Base-by-base conservation (phyloP, 1,140 invertebrate genomes). In the Drosophila burlai region DNA sequence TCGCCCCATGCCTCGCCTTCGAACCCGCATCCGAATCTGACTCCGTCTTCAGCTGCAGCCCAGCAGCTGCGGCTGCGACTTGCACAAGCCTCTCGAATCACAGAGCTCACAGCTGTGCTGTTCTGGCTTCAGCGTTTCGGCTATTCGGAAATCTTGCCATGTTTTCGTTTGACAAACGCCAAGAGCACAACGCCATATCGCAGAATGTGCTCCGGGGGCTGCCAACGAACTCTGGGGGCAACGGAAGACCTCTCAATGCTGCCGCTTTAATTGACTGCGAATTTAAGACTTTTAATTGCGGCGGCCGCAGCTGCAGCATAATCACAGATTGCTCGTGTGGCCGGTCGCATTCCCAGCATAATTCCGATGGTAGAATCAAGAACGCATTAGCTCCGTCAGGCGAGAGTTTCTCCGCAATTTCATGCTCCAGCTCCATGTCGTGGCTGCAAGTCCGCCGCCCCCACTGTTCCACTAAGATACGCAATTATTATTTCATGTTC, bases 401-500 rank as follows among this genome's bases (percentile, higher is more conserved):
- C 65, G 18, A 46, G 34, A 26, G 46, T 49, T 29, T 63, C 66
- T 73, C 54, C 2, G 54, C 77, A 62, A 64, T 65, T 64, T 54
- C 65, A 58, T 60, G 34, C 66, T 55, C 26, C 79, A 69, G 34
- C 66, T 55, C 26, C 79, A 69, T 29, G 63, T 55, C 73, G 59
- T 66, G 38, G 43, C 18, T 45, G 24, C 43, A n/a, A n/a, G n/a
- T 29, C n/a, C 26, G 15, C 34, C 43, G 21, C 26, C 43, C 29
- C 29, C 58, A 18, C 9, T 49, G 60, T 7, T 13, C 31, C 18
- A 54, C 60, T 42, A 16, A 42, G 15, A 78, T 45, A 65, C 78
- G 63, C 62, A 68, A 68, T 79, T 63, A 74, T 75, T 81, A 65
- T 79, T 79, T 76, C 60, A 76, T 80, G 77, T 77, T 77, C 74